Evolutionary conservation across 2,113 vertebrate species (phyloP), one percentile per base, ranked within the genome.

Genomic region (Oryzias woworae): DNA sequence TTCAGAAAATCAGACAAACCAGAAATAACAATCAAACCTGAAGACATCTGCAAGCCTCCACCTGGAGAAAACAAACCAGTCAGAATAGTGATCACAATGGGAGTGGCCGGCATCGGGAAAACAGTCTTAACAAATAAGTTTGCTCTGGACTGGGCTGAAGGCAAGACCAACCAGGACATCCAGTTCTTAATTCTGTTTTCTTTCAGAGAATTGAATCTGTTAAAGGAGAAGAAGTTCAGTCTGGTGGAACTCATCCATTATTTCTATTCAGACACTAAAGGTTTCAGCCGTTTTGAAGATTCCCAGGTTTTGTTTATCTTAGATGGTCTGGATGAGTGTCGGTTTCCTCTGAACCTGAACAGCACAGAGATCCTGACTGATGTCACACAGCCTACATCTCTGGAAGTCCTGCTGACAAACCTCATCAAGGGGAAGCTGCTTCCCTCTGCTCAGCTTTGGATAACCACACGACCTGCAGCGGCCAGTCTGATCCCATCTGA

Each of bases 71-170:
- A 62, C 12, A 1, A 54, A 64, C 59, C 42, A 45, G 7, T 59
- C 53, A 61, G 53, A 68, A 64, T 14, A 17, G 52, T 73, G 48
- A 52, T 84, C 58, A 84, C 78, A 2, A 71, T 0, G 4, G 75
- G 74, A 46, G 65, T 75, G 16, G 57, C 75, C 8, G 75, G 74
- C 26, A 77, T 77, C 0, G 81, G 81, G 28, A 81, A 78, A 60
- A 83, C 81, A 0, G 45, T 77, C 45, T 47, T 80, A 52, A 83
- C 73, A 5, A 49, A 63, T 18, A 71, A 63, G 60, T 63, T 71
- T 44, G 23, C 26, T 7, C 49, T 71, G 0, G 53, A 71, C 23
- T 83, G 77, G 81, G 81, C 81, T 28, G 31, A 83, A 59, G 70
- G 4, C 22, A 64, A 54, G 47, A 26, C 0, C 31, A 62, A 75